Base-by-base conservation (phyloP, 2,113 vertebrate genomes). In the Lycocorax pyrrhopterus region DNA sequence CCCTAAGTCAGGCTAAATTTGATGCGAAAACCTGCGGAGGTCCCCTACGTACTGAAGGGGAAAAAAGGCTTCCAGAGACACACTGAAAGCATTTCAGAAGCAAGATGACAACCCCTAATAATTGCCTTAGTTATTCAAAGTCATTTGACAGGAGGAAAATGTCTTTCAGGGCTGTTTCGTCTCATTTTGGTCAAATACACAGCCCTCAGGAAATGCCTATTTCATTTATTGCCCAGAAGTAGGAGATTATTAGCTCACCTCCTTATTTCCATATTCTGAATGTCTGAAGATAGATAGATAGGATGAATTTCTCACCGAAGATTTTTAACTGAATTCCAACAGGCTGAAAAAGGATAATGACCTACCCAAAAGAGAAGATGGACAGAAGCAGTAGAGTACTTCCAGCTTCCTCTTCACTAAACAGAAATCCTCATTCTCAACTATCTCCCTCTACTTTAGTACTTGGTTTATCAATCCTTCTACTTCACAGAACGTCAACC, bases 11-110 rank as follows among this genome's bases (percentile, higher is more conserved):
- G 51, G 13, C 10, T 59, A 33, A 35, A 46, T 37, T 6, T 27
- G 20, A n/a, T 56, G 56, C 1, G 1, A 60, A 66, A 68, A 41
- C 0, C 2, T 32, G 26, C 6, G 9, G 30, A 62, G 7, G 23
- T 51, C 18, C 51, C 33, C 22, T 19, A 2, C 1, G 10, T 9
- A 27, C 17, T 25, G 27, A 60, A 47, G 6, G 6, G 27, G 22
- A 69, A 86, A n/a, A 17, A 39, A 75, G 10, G 39, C 27, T 76
- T 87, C 16, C 33, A 67, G 43, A 66, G 23, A 66, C 23, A 22
- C 5, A 11, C 19, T 19, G 5, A 4, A 30, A 80, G 56, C n/a
- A 75, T 52, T 92, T 90, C 58, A 76, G 58, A 74, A 67, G 39
- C 25, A 72, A 83, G 27, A 3, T 72, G 16, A 58, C 20, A 80